Base-by-base conservation (phyloP, 2,888 invertebrate genomes). In the Cryptocephalus moraei region DNA sequence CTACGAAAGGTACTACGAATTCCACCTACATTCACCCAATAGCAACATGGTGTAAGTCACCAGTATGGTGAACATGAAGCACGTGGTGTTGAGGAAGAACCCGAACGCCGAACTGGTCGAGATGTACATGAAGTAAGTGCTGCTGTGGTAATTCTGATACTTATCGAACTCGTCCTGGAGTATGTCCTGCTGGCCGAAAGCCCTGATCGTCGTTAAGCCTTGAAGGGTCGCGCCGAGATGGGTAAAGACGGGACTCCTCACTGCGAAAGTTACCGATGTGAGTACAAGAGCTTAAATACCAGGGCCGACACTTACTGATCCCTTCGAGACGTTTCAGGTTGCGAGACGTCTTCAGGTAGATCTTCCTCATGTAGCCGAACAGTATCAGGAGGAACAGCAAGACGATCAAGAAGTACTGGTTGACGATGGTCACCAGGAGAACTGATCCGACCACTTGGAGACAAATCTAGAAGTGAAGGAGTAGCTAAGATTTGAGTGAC, bases 161-260 rank as follows among this genome's bases (percentile, higher is more conserved):
- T 78, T 78, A 58, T 87, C 86, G 58, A 88, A 88, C 65, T 87
- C 86, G 14, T 76, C 69, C 39, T 80, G 79, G 38, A 92, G 80
- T 10, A 82, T 78, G 43, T 80, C 75, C 62, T 88, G 84, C 0
- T 86, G 86, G 6, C 80, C 79, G 62, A 87, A 90, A 0, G 91
- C 87, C 43, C 93, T 77, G 39, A 94, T 90, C 0, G 92, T 91
- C 0, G 88, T 79, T 50, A 94, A 74, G 1, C 94, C 94, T 64
- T 86, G 85, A 3, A 94, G 73, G 0, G 89, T 82, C 39, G 91
- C 86, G 62, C 83, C 86, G 60, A 94, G 73, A 63, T 93, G 91
- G 4, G 86, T 84, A 71, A 91, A 93, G n/a, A 94, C 86, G 0
- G 94, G 93, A 56, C 91, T 91, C 49, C 91, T 84, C 55, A 89